Percentiles rank a stretch among this genome's conserved stretches.
Conservation (phyloP, 2,888 invertebrate species). For the Oxystoma pomonae region DNA sequence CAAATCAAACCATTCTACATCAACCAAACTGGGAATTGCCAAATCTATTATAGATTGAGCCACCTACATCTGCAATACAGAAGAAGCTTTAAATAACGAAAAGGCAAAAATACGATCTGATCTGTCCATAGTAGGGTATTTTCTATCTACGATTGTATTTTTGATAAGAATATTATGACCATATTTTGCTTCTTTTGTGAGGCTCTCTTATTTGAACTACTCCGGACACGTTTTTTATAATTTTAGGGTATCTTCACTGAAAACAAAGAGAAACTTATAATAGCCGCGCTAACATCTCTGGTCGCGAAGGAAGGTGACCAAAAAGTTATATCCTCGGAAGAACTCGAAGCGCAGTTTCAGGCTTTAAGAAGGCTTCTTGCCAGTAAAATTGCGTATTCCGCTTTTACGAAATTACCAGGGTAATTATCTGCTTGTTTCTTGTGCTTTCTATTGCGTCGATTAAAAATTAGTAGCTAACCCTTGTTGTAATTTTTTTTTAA, state of each 20-base stretch:
- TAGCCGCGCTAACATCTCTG: constrained; percentile 82
- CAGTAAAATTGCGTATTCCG: constrained; percentile 96
- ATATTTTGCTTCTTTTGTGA: too few species aligned
- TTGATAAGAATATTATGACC: too few species aligned
- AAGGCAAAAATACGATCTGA: too few species aligned
- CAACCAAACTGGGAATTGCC: too few species aligned
- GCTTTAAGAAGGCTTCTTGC: constrained; percentile 89
- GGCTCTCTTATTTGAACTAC: too few species aligned
- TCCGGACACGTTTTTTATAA: too few species aligned
- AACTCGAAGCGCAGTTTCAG: constrained; percentile 93
- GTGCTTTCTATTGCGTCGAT: neutral
- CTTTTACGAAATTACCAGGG: constrained; percentile 87
- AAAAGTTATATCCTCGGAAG: constrained; percentile 59
- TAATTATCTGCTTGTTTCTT: constrained; percentile 42
- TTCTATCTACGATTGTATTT: too few species aligned
- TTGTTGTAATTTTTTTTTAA: neutral
- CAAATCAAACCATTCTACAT: too few species aligned
- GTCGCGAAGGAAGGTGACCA: constrained; percentile 67
- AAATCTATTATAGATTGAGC: too few species aligned
- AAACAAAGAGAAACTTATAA: constrained; percentile 96
- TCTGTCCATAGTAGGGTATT: too few species aligned
- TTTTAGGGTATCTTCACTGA: constrained; percentile 91
- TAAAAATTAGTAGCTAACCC: neutral
- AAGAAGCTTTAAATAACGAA: too few species aligned
- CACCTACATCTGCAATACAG: too few species aligned